Conservation (phyloP, 2,888 invertebrate genomes). For the Ommatoiulus sabulosus region DNA sequence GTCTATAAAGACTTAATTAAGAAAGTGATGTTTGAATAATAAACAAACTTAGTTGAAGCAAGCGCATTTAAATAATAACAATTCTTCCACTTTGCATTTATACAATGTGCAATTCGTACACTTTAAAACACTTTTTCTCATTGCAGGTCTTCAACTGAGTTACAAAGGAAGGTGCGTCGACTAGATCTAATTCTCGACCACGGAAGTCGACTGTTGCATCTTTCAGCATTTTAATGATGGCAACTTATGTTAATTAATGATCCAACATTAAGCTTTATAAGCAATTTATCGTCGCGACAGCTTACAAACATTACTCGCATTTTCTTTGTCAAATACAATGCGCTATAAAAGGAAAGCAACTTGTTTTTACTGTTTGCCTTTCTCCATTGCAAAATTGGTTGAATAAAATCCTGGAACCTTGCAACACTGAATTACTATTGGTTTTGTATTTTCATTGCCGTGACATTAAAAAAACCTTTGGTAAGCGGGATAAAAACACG, state of each 20-base stretch:
- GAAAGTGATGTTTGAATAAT: too few species aligned
- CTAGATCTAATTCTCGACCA: too few species aligned
- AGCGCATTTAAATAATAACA: too few species aligned
- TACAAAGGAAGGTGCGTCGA: neutral
- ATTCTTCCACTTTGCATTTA: too few species aligned
- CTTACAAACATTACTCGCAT: neutral
- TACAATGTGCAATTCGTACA: too few species aligned
- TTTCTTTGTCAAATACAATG: too few species aligned
- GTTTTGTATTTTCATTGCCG: neutral
- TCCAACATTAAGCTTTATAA: neutral
- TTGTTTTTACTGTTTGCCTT: neutral
- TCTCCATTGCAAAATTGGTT: neutral
- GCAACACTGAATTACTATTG: neutral
- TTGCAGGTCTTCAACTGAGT: neutral
- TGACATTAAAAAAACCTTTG: conserved; percentile 13
- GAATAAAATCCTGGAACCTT: neutral
- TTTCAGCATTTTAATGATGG: too few species aligned
- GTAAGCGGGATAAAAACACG: conserved; percentile 14
- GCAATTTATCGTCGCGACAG: neutral
- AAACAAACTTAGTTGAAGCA: too few species aligned
- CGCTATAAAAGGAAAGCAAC: too few species aligned
- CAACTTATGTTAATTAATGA: neutral
- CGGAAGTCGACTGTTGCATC: too few species aligned
- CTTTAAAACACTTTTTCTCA: neutral
- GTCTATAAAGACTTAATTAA: too few species aligned